A percentile compares a stretch with the other conserved stretches of the same genome.
Conservation (phyloP, 2,797 vertebrate species). For the Petrocephalus schoutedeni region DNA sequence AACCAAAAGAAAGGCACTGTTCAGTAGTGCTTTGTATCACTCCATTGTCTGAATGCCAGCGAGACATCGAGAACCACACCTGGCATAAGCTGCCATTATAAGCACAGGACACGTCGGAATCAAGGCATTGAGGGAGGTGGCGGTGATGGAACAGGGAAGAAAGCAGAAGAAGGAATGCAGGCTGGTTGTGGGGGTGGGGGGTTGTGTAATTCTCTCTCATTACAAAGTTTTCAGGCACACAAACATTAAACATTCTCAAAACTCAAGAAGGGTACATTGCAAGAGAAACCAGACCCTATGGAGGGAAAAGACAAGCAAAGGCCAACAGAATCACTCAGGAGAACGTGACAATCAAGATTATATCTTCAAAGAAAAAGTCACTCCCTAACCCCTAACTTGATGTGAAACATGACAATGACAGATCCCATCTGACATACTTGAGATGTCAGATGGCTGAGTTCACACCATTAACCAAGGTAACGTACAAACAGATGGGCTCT, state of each 20-base stretch:
- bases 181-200: not conserved
- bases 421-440: not conserved
- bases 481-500: not conserved
- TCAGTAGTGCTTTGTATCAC: not conserved
- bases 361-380: not conserved
- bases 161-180: not conserved
- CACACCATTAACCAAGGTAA: not conserved
- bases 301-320: not conserved
- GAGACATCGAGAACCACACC: not conserved
- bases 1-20: not conserved
- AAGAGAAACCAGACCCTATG: not conserved
- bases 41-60: not conserved
- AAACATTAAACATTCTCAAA: not conserved
- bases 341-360: not conserved
- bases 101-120: not conserved
- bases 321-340: not conserved
- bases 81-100: not conserved
- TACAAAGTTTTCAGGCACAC: not conserved
- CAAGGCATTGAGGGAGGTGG: not conserved
- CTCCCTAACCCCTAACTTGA: not conserved
- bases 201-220: not conserved
- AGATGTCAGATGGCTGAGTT: not conserved
- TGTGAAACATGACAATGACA: not conserved
- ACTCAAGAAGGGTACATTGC: not conserved
- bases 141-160: not conserved